A percentile compares a stretch with the other conserved stretches of the same genome.
Evolutionary conservation across 2,888 invertebrate genomes (phyloP).

Genomic region (Epistrophe grossulariae): DNA sequence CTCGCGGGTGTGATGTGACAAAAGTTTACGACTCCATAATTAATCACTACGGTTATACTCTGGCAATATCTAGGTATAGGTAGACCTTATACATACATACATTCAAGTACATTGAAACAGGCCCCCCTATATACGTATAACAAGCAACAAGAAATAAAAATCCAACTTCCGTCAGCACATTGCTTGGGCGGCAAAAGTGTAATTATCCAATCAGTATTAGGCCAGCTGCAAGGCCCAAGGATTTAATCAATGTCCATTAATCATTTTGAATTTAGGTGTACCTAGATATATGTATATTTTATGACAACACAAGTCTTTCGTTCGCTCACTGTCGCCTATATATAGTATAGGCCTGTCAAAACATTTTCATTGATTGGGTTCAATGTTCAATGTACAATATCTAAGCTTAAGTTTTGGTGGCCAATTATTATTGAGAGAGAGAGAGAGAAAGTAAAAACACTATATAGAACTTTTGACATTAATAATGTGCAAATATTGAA

Average conservation of each 20-base stretch:
- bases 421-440: constrained; percentile 23
- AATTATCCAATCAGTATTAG: constrained; percentile 60
- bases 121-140: neutral
- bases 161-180: constrained; percentile 41
- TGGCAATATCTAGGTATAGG: constrained; percentile 1
- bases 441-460: neutral
- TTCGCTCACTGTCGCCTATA: neutral
- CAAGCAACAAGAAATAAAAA: constrained; percentile 37
- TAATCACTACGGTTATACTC: constrained; percentile 46
- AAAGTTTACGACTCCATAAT: constrained; percentile 58
- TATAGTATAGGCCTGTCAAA: constrained; percentile 26
- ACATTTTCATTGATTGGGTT: constrained; percentile 31
- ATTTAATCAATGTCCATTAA: constrained; percentile 65
- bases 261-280: constrained; percentile 46
- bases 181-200: constrained; percentile 43
- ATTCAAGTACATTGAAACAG: neutral
- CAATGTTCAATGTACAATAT: neutral
- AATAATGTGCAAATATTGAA: constrained; percentile 18
- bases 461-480: constrained; percentile 12
- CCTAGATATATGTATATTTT: constrained; percentile 44
- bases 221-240: constrained; percentile 37
- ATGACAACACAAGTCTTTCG: constrained; percentile 39
- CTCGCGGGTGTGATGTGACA: constrained; percentile 46
- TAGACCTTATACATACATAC: neutral
- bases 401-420: constrained; percentile 10